Percentiles rank a stretch among this genome's conserved stretches.
Evolutionary conservation across 2,113 vertebrate genomes (phyloP).

Genomic region (Pogonocichla stellata): DNA sequence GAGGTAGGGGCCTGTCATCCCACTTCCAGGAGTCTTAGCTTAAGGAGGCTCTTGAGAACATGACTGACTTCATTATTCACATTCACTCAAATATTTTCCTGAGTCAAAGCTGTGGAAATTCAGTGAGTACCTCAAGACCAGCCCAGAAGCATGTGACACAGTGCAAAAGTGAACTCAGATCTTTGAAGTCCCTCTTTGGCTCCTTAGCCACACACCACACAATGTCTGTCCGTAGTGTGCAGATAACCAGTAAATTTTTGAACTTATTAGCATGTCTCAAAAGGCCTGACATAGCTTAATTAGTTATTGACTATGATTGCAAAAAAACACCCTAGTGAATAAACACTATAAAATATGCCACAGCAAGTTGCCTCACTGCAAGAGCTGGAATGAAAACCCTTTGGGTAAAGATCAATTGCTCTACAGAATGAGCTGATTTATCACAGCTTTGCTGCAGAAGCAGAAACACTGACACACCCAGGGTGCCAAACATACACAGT

Average conservation of each 20-base stretch:
- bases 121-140: not conserved
- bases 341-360: not conserved
- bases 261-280: not conserved
- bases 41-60: not conserved
- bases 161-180: not conserved
- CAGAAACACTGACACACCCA: not conserved
- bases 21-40: not conserved
- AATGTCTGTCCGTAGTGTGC: not conserved
- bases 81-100: not conserved
- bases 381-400: not conserved
- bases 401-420: not conserved
- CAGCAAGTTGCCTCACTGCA: not conserved
- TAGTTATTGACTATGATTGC: not conserved
- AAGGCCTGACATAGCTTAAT: not conserved
- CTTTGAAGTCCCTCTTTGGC: not conserved
- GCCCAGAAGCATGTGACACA: not conserved
- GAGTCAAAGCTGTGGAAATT: not conserved
- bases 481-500: not conserved
- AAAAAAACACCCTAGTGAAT: not conserved
- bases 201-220: not conserved
- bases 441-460: not conserved
- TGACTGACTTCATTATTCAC: not conserved
- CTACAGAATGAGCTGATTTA: not conserved
- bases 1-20: not conserved
- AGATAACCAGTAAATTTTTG: not conserved